These are phyloP conservation scores for Cyrtorhinus lividipennis DNA, from an alignment of 1,140 invertebrate genomes.

Conservation along the genomic window DNA sequence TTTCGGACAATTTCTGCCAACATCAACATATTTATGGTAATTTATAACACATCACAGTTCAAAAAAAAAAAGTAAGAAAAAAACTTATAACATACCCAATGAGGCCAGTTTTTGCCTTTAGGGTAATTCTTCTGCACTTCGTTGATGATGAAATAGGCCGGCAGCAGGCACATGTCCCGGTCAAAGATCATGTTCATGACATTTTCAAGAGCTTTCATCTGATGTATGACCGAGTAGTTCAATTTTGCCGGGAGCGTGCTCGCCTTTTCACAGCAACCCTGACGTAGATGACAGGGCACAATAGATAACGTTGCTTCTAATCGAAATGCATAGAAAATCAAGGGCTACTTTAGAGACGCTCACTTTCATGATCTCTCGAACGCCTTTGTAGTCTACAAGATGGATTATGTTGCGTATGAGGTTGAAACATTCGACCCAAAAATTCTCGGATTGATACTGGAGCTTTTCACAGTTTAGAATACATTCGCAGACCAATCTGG, in stretches of 20 bases:
- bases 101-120: constrained; percentile 66
- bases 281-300: neutral
- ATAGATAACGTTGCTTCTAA: too few relatives aligned
- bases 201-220: constrained; percentile 61
- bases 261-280: constrained; percentile 76
- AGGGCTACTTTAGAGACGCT: constrained; percentile 25
- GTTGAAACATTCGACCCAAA: constrained; percentile 78
- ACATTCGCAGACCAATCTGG: constrained; percentile 67
- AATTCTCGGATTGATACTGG: constrained; percentile 55
- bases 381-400: constrained; percentile 89
- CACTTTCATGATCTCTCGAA: constrained; percentile 81
- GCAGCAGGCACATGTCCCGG: constrained; percentile 76
- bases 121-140: constrained; percentile 76
- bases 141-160: constrained; percentile 87
- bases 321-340: too few relatives aligned
- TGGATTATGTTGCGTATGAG: constrained; percentile 73
- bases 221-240: constrained; percentile 61
- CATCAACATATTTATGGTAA: too few relatives aligned
- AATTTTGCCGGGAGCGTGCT: constrained; percentile 57
- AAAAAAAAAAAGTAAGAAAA: too few relatives aligned
- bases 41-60: too few relatives aligned
- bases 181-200: constrained; percentile 83
- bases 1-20: constrained; percentile 59
- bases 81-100: constrained; percentile 84
- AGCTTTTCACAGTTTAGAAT: constrained; percentile 67